Conservation (phyloP, 1,140 invertebrate species). For the Holcopasites calliopsidis region DNA sequence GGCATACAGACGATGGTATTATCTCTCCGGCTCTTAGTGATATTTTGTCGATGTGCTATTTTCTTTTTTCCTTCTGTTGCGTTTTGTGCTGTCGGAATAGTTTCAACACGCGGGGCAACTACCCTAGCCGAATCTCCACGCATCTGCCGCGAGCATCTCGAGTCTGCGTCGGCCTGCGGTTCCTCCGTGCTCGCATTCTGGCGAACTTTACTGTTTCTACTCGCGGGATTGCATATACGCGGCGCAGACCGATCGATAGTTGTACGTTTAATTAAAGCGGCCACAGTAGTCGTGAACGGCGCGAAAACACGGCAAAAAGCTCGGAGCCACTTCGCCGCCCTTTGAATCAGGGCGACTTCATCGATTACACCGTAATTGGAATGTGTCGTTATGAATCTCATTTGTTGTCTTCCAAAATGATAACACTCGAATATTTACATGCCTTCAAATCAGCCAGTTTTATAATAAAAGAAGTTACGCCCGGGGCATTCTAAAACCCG, state of each 20-base stretch:
- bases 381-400: neutral
- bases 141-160: neutral
- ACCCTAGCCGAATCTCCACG: neutral
- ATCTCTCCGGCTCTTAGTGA: neutral
- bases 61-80: neutral
- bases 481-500: neutral
- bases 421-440: neutral
- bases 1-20: neutral
- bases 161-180: slow-evolving; percentile 1
- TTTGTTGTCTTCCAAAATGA: neutral
- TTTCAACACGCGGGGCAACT: neutral
- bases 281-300: neutral
- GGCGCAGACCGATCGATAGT: neutral
- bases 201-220: slow-evolving; percentile 18
- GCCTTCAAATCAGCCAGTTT: neutral
- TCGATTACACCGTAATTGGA: neutral
- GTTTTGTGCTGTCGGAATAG: neutral
- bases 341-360: slow-evolving; percentile 2
- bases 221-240: slow-evolving; percentile 8
- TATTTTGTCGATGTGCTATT: neutral
- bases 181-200: slow-evolving; percentile 40
- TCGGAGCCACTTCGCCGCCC: no score
- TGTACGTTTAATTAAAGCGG: slow-evolving; percentile 26
- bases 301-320: slow-evolving; percentile 9
- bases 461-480: neutral